Conservation (phyloP, 2,113 vertebrate genomes). For the Channa maculata region DNA sequence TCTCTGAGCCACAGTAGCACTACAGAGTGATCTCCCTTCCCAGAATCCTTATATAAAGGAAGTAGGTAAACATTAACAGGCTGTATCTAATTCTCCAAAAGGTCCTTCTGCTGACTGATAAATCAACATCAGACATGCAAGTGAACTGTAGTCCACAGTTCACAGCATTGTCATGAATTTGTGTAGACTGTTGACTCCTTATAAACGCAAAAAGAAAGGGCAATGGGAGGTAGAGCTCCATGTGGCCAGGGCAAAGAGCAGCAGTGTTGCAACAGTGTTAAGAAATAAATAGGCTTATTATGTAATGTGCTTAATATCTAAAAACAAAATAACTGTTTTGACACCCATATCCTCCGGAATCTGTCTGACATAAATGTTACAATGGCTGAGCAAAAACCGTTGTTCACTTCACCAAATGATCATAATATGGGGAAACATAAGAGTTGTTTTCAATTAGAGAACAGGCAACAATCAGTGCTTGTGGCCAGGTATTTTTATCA, state of each 20-base stretch:
- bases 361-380: background rate
- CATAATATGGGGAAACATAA: slow-evolving; percentile 32
- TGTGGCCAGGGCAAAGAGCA: slow-evolving; percentile 52
- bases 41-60: slow-evolving; percentile 1
- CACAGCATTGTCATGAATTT: slow-evolving; percentile 15
- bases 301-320: slow-evolving; percentile 19
- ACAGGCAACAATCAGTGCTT: background rate
- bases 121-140: slow-evolving; percentile 18
- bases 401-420: slow-evolving; percentile 8
- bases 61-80: slow-evolving; percentile 61
- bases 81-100: slow-evolving; percentile 32
- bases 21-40: slow-evolving; percentile 3
- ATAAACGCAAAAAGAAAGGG: slow-evolving; percentile 9
- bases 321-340: slow-evolving; percentile 2
- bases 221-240: background rate
- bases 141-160: slow-evolving; percentile 61
- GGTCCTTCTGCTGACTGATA: slow-evolving; percentile 45
- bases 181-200: background rate
- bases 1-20: background rate
- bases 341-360: background rate
- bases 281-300: slow-evolving; percentile 40
- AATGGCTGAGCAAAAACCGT: background rate
- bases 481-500: background rate
- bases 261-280: slow-evolving; percentile 25
- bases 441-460: slow-evolving; percentile 10